A percentile compares a stretch with the other conserved stretches of the same genome.
phyloP scores from a whole-genome alignment of 2,888 invertebrate genomes.

The Lochmaea crataegi region DNA sequence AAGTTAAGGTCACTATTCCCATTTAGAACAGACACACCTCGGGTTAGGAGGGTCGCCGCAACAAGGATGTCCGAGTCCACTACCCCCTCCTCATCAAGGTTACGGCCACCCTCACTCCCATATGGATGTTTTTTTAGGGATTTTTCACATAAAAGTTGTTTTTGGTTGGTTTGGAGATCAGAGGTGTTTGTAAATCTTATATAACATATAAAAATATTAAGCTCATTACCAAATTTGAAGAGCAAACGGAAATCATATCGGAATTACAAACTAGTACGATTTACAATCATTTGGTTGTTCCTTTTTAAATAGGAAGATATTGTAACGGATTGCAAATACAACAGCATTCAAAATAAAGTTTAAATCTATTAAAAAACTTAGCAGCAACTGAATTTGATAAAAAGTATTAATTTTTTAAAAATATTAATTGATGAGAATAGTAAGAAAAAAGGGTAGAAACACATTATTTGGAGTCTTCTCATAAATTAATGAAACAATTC shows the following conservation, averaged over 20 bases:
- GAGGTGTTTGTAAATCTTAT: slow-evolving; percentile 7
- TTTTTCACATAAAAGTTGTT: slow-evolving; percentile 19
- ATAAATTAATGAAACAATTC: no score
- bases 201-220: no score
- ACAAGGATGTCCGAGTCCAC: slow-evolving; percentile 78
- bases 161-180: slow-evolving; percentile 4
- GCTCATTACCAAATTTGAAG: no score
- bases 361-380: no score
- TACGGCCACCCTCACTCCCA: slow-evolving; percentile 76
- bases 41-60: slow-evolving; percentile 64
- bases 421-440: no score
- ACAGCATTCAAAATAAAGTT: no score
- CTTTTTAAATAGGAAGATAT: no score
- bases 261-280: not conserved
- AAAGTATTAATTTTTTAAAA: no score
- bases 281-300: not conserved
- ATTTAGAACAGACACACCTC: slow-evolving; percentile 63
- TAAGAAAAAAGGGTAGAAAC: no score
- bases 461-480: no score
- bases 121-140: slow-evolving; percentile 65
- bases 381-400: no score
- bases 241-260: not conserved
- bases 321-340: no score
- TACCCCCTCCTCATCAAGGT: slow-evolving; percentile 71
- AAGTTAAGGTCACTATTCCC: slow-evolving; percentile 62